Evolutionary conservation across 2,797 vertebrate species (phyloP).

Genomic region (Chelidonichthys spinosus): DNA sequence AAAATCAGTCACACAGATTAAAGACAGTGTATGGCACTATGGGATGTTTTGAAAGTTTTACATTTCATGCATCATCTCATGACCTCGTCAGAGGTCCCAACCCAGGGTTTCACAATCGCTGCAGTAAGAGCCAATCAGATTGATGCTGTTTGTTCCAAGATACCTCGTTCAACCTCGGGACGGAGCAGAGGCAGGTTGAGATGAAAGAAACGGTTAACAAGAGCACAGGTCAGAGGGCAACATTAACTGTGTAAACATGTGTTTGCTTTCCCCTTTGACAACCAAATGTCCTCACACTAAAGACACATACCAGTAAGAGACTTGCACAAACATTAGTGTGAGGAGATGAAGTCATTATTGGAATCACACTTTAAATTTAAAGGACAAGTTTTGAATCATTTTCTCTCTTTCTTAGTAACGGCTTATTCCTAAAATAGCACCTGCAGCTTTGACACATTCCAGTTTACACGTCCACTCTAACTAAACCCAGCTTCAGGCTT

Average conservation of each 20-base stretch:
- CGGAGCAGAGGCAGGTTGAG: conserved; percentile 4
- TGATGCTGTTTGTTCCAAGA: conserved; percentile 6
- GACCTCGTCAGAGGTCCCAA: background rate
- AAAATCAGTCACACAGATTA: background rate
- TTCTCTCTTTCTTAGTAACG: background rate
- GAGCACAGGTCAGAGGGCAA: conserved; percentile 11
- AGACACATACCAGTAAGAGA: background rate
- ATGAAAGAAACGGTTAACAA: conserved; percentile 26
- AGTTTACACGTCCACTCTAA: background rate
- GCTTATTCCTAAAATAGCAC: conserved; percentile 24
- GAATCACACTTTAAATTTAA: background rate
- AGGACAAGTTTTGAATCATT: background rate
- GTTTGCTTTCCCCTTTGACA: conserved; percentile 8
- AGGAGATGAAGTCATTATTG: background rate
- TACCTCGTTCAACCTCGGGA: background rate
- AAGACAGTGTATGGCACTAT: background rate
- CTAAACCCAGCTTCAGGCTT: conserved; percentile 30
- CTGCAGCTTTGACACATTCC: conserved; percentile 4
- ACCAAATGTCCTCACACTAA: conserved; percentile 1
- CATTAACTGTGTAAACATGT: conserved; percentile 9
- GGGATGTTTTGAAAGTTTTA: background rate
- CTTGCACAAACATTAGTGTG: background rate
- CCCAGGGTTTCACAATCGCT: background rate
- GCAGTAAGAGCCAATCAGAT: conserved; percentile 1
- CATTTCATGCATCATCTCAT: background rate